A percentile compares a stretch with the other conserved stretches of the same genome.
Conservation (phyloP, 2,888 invertebrate genomes). For the Acronicta aceris region DNA sequence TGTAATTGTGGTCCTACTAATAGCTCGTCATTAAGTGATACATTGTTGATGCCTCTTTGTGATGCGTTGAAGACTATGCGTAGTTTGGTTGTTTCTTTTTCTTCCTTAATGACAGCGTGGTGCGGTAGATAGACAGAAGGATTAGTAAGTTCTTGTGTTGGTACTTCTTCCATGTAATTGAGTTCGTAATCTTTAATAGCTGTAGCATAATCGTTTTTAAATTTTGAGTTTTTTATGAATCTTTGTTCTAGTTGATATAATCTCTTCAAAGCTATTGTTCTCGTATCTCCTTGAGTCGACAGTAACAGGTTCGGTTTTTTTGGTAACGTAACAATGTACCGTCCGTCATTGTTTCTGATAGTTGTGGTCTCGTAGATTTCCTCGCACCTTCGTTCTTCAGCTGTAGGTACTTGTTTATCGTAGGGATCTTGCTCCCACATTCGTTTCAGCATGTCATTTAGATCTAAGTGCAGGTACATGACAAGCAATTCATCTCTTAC, state of each 20-base stretch:
- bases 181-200: slow-evolving; percentile 48
- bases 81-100: background rate
- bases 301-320: slow-evolving; percentile 1
- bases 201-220: slow-evolving; percentile 36
- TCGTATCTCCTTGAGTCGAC: slow-evolving; percentile 11
- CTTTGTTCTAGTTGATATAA: slow-evolving; percentile 17
- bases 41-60: background rate
- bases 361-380: slow-evolving; percentile 11
- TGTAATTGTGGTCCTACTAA: slow-evolving; percentile 9
- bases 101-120: slow-evolving; percentile 4
- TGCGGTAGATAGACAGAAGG: slow-evolving; percentile 5
- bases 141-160: slow-evolving; percentile 20
- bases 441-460: slow-evolving; percentile 6
- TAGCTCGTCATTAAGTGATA: slow-evolving; percentile 7
- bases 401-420: background rate
- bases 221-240: slow-evolving; percentile 24
- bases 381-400: slow-evolving; percentile 15
- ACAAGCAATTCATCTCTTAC: slow-evolving; percentile 8
- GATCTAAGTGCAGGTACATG: slow-evolving; percentile 11
- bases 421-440: slow-evolving; percentile 18
- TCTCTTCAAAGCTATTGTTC: slow-evolving; percentile 9
- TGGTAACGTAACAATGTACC: slow-evolving; percentile 14
- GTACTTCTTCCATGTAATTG: slow-evolving; percentile 49
- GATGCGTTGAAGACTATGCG: slow-evolving; percentile 12
- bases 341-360: slow-evolving; percentile 1